Conservation (phyloP, 2,797 vertebrate species). For the Cyprinodon diabolis region DNA sequence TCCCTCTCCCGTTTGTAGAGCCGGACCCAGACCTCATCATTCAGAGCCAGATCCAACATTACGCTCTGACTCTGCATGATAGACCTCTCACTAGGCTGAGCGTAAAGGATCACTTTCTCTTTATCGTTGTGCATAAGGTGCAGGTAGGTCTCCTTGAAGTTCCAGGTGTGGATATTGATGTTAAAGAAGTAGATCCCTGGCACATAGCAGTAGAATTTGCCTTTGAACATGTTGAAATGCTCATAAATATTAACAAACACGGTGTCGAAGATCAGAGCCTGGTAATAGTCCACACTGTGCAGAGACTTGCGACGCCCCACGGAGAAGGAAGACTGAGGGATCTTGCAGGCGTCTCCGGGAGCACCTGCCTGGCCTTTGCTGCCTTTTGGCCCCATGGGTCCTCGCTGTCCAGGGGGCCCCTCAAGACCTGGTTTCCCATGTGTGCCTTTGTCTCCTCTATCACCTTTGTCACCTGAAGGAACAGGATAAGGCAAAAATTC, state of each 20-base stretch:
- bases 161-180: conserved; percentile 98
- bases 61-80: conserved; percentile 99
- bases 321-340: conserved; percentile 87
- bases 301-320: conserved; percentile 90
- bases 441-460: conserved; percentile 86
- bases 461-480: conserved; percentile 89
- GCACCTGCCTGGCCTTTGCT: conserved; percentile 86
- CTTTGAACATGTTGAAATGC: conserved; percentile 92
- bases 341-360: conserved; percentile 87
- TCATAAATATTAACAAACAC: conserved; percentile 90
- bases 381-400: conserved; percentile 85
- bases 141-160: conserved; percentile 97
- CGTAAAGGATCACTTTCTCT: conserved; percentile 89
- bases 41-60: conserved; percentile 85
- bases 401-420: conserved; percentile 81
- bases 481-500: neutral
- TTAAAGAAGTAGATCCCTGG: conserved; percentile 93
- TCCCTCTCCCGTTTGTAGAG: conserved; percentile 92
- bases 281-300: conserved; percentile 91
- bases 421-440: conserved; percentile 87
- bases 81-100: conserved; percentile 94
- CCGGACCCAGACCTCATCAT: conserved; percentile 89
- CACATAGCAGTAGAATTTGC: conserved; percentile 85
- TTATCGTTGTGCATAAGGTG: conserved; percentile 90
- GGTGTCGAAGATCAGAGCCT: conserved; percentile 89